These are phyloP conservation scores for Gobio gobio DNA, from an alignment of 2,113 vertebrate species.

Conservation along the genomic window DNA sequence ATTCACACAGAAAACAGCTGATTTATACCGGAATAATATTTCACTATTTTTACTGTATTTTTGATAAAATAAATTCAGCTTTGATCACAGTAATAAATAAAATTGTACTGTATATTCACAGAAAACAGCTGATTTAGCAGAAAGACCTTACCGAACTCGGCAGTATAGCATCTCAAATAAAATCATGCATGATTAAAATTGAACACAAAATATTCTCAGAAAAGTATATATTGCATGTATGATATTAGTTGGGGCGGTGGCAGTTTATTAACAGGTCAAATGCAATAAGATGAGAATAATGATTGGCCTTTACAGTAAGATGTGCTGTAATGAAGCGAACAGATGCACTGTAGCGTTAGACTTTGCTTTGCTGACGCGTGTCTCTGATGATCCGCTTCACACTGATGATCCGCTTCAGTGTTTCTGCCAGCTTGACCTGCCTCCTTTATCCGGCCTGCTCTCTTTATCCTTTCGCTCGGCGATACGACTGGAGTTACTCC, in stretches of 20 bases:
- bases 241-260: neutral
- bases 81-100: no score
- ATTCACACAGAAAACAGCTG: no score
- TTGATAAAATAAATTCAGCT: no score
- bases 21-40: no score
- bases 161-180: neutral
- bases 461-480: constrained; percentile 20
- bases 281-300: neutral
- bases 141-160: neutral
- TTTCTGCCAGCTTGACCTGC: constrained; percentile 13
- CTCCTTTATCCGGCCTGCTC: constrained; percentile 36
- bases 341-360: neutral
- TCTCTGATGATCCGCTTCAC: neutral
- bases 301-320: neutral
- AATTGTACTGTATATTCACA: no score
- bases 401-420: constrained; percentile 4
- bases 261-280: neutral
- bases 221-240: neutral
- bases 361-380: neutral
- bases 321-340: neutral
- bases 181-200: neutral
- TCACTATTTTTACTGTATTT: no score
- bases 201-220: neutral
- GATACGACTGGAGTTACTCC: constrained; percentile 8
- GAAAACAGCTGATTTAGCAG: no score